These are phyloP conservation scores for Caenorhabditis remanei DNA, from an alignment of 1,140 invertebrate species.

Conservation along the genomic window DNA sequence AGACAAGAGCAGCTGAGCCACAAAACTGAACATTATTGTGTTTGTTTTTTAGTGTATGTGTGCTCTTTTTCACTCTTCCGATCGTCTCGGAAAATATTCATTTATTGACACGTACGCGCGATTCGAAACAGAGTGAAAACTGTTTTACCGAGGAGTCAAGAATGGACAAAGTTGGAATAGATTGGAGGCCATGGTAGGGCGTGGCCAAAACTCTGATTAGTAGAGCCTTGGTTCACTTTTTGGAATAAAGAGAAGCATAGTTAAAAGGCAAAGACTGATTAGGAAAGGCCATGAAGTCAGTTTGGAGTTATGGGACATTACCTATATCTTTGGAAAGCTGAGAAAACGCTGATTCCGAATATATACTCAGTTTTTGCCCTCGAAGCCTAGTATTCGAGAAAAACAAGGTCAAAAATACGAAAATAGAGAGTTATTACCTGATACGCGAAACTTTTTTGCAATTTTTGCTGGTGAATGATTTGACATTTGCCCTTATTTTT, in stretches of 20 bases:
- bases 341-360: too few relatives aligned
- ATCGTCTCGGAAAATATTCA: neutral
- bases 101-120: conserved; percentile 40
- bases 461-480: too few relatives aligned
- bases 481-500: too few relatives aligned
- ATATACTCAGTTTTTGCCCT: too few relatives aligned
- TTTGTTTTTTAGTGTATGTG: conserved; percentile 44
- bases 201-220: conserved; percentile 27
- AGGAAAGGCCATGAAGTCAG: too few relatives aligned
- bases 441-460: too few relatives aligned
- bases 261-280: neutral
- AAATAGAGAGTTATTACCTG: too few relatives aligned
- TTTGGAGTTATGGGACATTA: too few relatives aligned
- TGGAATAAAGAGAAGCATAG: neutral
- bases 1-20: conserved; percentile 41
- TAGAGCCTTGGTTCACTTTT: neutral
- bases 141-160: neutral
- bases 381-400: too few relatives aligned
- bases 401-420: too few relatives aligned
- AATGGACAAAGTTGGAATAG: neutral
- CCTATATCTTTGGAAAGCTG: too few relatives aligned
- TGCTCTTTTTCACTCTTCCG: neutral
- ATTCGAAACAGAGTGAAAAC: neutral
- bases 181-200: neutral
- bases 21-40: conserved; percentile 52